Percentiles rank a stretch among this genome's conserved stretches.
These are phyloP conservation scores for Blastobasis lacticolella DNA, from an alignment of 2,888 invertebrate genomes.

Conservation along the genomic window DNA sequence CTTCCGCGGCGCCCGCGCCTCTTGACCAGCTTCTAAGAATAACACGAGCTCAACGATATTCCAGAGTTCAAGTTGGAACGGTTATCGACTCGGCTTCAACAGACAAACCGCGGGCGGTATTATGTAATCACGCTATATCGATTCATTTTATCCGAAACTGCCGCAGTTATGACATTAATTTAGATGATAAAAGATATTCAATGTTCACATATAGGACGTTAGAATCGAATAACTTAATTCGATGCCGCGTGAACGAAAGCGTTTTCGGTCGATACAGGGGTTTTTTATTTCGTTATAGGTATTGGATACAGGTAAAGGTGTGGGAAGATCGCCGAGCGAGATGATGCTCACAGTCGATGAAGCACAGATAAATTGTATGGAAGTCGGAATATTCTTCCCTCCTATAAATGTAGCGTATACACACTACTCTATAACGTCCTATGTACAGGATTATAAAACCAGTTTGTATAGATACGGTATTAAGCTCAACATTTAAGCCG, in stretches of 20 bases:
- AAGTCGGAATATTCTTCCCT: slow-evolving; percentile 6
- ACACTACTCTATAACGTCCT: neutral
- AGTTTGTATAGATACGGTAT: slow-evolving; percentile 2
- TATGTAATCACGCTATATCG: slow-evolving; percentile 62
- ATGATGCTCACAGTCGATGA: slow-evolving; percentile 40
- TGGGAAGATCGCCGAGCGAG: slow-evolving; percentile 52
- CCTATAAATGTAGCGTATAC: neutral
- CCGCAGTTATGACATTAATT: slow-evolving; percentile 71
- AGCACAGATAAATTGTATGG: slow-evolving; percentile 42
- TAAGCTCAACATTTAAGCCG: slow-evolving; percentile 15
- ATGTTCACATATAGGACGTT: slow-evolving; percentile 59
- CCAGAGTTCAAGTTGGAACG: slow-evolving; percentile 40
- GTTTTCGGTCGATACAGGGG: slow-evolving; percentile 34
- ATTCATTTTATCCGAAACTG: slow-evolving; percentile 68
- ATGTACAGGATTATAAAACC: neutral
- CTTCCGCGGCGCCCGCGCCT: slow-evolving; percentile 18
- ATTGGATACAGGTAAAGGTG: slow-evolving; percentile 49
- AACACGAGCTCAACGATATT: slow-evolving; percentile 28
- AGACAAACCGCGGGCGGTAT: slow-evolving; percentile 63
- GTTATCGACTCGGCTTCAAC: slow-evolving; percentile 36
- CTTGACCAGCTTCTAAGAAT: slow-evolving; percentile 21
- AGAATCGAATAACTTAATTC: slow-evolving; percentile 62
- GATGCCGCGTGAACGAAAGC: slow-evolving; percentile 46
- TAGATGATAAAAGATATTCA: slow-evolving; percentile 60
- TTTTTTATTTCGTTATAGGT: slow-evolving; percentile 32